phyloP scores from a whole-genome alignment of 2,797 vertebrate genomes.

The Chromis chromis region DNA sequence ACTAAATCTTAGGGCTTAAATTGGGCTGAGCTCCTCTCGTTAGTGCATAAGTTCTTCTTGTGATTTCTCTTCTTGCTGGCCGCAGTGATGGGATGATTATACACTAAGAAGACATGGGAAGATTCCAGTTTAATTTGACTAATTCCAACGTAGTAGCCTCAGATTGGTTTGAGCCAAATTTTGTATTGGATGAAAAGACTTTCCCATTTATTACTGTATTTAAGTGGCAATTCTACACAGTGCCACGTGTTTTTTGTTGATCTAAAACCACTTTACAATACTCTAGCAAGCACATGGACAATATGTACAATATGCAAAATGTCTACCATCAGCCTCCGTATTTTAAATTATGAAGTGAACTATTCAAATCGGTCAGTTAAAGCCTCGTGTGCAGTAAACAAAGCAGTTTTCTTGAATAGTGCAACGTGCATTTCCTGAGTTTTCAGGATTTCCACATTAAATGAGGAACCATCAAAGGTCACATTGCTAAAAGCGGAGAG shows the following conservation, averaged over 20 bases:
- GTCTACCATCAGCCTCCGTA: too few relatives aligned
- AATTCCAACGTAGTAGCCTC: neutral
- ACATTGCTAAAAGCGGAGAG: slow-evolving; percentile 4
- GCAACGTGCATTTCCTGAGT: neutral
- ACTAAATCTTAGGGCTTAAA: slow-evolving; percentile 7
- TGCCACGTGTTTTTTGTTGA: neutral
- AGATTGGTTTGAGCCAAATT: slow-evolving; percentile 1
- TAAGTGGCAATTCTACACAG: neutral
- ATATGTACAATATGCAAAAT: neutral
- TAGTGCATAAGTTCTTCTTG: too few relatives aligned
- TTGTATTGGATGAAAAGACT: neutral
- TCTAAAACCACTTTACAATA: slow-evolving; percentile 8
- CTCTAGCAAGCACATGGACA: neutral
- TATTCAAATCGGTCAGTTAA: too few relatives aligned
- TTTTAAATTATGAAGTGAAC: too few relatives aligned
- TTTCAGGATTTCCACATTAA: slow-evolving; percentile 15
- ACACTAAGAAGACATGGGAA: neutral
- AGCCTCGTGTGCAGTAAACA: too few relatives aligned
- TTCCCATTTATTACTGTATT: neutral
- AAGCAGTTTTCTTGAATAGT: neutral
- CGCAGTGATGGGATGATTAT: neutral
- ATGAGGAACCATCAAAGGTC: slow-evolving; percentile 25
- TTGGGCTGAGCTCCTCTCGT: neutral
- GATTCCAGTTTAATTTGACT: neutral
- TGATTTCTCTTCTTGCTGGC: neutral